phyloP scores from a whole-genome alignment of 2,113 vertebrate species.

The Otocyon megalotis region DNA sequence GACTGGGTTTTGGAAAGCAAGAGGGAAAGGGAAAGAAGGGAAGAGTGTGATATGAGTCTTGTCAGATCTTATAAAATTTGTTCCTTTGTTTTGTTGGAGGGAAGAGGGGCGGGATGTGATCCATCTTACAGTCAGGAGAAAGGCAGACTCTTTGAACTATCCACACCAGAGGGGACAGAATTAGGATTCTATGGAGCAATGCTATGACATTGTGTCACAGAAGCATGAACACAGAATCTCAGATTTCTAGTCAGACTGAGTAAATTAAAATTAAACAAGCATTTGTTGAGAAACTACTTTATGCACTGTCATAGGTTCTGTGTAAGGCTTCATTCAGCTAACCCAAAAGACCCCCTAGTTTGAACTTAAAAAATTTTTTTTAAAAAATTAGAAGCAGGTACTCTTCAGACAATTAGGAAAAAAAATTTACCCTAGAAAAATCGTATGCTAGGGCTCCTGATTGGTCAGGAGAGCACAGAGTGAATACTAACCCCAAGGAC shows the following conservation, averaged over 20 bases:
- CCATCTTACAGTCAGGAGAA: neutral
- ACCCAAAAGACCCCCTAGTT: neutral
- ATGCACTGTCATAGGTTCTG: neutral
- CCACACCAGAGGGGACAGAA: neutral
- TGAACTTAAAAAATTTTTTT: neutral
- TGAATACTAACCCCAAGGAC: neutral
- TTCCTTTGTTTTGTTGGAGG: neutral
- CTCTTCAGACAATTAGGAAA: neutral
- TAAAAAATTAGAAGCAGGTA: neutral
- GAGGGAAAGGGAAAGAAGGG: neutral
- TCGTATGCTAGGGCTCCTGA: neutral
- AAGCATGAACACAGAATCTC: neutral
- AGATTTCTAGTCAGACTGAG: neutral
- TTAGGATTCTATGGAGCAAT: neutral
- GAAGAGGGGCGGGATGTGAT: accelerated
- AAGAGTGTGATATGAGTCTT: neutral
- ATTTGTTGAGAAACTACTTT: neutral
- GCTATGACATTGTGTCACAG: neutral
- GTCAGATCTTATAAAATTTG: neutral
- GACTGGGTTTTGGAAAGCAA: neutral
- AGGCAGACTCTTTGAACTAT: neutral
- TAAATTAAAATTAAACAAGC: neutral
- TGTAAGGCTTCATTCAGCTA: neutral
- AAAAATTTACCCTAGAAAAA: neutral
- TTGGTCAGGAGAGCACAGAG: neutral